Percentiles rank a stretch among this genome's conserved stretches.
Evolutionary conservation across 2,797 vertebrate genomes (phyloP).

Genomic region (Sitta carolinensis): DNA sequence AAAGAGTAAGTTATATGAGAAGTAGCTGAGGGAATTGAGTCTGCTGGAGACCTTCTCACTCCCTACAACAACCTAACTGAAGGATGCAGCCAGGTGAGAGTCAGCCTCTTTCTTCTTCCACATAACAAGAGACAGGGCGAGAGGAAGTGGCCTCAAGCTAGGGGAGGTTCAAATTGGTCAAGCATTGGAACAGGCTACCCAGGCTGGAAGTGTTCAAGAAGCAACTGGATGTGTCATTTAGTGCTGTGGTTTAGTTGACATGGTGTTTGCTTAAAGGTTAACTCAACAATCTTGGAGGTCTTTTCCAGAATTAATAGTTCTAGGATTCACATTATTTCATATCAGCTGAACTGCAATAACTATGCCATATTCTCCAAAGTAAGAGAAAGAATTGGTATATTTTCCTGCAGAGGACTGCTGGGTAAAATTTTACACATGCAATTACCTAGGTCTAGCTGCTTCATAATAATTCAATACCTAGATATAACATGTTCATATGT

Average conservation of each 20-base stretch:
- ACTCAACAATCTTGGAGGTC: not conserved
- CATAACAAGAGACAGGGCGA: accelerated
- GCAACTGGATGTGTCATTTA: accelerated
- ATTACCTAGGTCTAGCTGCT: not conserved
- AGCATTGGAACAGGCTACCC: accelerated
- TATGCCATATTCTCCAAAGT: not conserved
- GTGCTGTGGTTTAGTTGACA: not conserved
- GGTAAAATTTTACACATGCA: not conserved
- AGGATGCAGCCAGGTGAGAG: too few species aligned
- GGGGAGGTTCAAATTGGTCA: not conserved
- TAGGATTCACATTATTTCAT: not conserved
- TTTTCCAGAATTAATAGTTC: not conserved
- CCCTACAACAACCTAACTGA: not conserved
- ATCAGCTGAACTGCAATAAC: not conserved
- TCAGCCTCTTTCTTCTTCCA: not conserved
- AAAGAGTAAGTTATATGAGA: accelerated
- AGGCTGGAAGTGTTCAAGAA: not conserved
- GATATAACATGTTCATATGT: not conserved
- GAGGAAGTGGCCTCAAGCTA: not conserved
- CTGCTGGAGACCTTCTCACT: not conserved
- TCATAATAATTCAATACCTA: not conserved
- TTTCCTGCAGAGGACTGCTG: not conserved
- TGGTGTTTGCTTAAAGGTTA: not conserved
- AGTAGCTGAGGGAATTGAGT: not conserved
- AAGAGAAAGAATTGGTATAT: not conserved